Percentiles rank a stretch among this genome's conserved stretches.
phyloP scores from a whole-genome alignment of 2,113 vertebrate genomes.

The Lagenorhynchus albirostris region DNA sequence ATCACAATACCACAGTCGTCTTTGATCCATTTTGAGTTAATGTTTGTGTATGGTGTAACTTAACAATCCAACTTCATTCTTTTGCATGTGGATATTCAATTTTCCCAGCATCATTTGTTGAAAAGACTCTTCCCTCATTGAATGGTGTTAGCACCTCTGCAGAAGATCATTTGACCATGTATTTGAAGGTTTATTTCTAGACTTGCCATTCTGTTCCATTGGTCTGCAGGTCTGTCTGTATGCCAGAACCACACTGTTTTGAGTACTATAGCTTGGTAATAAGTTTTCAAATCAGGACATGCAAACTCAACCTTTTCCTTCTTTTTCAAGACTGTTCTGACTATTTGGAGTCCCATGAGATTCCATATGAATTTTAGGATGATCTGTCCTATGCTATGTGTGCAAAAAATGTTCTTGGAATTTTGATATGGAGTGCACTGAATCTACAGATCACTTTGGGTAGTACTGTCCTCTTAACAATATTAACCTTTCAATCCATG shows the following conservation, averaged over 20 bases:
- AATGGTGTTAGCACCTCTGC: background rate
- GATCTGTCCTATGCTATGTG: background rate
- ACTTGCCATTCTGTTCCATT: background rate
- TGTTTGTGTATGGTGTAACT: background rate
- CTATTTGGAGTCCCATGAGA: background rate
- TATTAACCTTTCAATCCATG: background rate
- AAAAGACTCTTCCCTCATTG: background rate
- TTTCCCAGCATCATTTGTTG: background rate
- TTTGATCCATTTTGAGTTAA: background rate
- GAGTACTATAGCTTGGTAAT: background rate
- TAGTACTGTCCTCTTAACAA: background rate
- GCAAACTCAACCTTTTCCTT: background rate
- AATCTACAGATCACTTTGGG: background rate
- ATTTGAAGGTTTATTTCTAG: background rate
- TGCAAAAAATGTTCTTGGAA: background rate
- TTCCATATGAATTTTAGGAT: background rate
- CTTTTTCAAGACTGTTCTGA: background rate
- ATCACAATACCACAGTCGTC: background rate
- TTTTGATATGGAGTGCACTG: background rate
- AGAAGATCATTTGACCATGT: background rate
- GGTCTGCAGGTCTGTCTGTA: background rate
- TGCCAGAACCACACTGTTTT: background rate
- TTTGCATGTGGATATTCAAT: background rate
- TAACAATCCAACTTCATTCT: background rate
- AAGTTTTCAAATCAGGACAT: background rate